Evolutionary conservation across 2,113 vertebrate species (phyloP), one percentile per base, ranked within the genome.

Genomic region (Mus spicilegus): DNA sequence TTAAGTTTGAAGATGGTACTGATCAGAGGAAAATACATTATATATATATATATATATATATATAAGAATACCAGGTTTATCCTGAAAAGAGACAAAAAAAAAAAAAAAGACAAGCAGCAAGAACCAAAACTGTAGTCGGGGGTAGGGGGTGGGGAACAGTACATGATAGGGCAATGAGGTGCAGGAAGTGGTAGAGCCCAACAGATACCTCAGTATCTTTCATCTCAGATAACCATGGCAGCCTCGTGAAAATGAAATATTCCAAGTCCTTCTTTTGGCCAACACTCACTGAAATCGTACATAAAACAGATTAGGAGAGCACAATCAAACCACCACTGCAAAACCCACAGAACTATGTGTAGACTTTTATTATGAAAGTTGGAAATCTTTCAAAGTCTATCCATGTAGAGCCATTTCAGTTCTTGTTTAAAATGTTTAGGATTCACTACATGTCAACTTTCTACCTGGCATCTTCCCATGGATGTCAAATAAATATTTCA

Each of bases 401-500:
- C 33, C 2, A 86, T 56, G 13, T 81, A 67, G 5, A 65, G 61
- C 5, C 22, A 30, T 22, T 58, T 63, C 19, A 28, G 16, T 58
- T 87, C 87, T 61, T 33, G 80, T 70, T 49, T 49, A 93, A 49
- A 80, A 80, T 93, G 22, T 28, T 78, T 22, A 72, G 16, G 22
- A 93, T 49, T 69, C 14, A 13, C 36, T 30, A 77, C 42, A 84
- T 17, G 80, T 72, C 77, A 76, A 26, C 30, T 70, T 91, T 90
- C 33, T 58, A 76, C 11, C 26, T 67, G 33, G 19, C 46, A 67
- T 36, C 14, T 90, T 6, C 39, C 58, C 4, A 24, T 36, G 20
- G 7, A 24, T 24, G 0, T 42, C 49, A 90, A 93, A 51, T 49
- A 96, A 96, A 56, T 88, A 90, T 63, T 77, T 92, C 46, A 89